These are phyloP conservation scores for Alloscopus bannaensis DNA, from an alignment of 2,888 invertebrate genomes.

Conservation along the genomic window DNA sequence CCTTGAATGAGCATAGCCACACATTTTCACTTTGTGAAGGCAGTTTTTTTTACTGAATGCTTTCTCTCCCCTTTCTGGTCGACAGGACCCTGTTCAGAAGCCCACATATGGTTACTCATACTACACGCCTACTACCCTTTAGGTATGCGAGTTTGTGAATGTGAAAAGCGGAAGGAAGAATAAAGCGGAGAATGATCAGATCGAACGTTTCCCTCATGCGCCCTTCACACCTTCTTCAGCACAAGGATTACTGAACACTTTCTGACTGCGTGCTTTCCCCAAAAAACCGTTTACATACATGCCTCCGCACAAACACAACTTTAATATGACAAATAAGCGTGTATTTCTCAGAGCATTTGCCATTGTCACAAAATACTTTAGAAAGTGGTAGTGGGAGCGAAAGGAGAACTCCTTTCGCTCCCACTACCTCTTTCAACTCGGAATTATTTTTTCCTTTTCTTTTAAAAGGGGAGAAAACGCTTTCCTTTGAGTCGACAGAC, in stretches of 20 bases:
- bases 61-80: neutral
- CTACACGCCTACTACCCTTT: neutral
- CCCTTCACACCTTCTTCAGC: conserved; percentile 25
- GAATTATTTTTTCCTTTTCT: neutral
- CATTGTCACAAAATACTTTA: no score
- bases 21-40: neutral
- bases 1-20: no score
- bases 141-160: neutral
- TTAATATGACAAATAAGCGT: no score
- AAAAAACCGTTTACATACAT: no score
- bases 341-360: no score
- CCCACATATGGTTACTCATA: neutral
- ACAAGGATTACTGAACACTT: conserved; percentile 24
- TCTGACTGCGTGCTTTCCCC: conserved; percentile 12
- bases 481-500: conserved; percentile 16
- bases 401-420: neutral
- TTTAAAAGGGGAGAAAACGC: neutral
- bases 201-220: conserved; percentile 39
- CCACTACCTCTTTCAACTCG: neutral
- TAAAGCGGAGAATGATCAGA: conserved; percentile 39
- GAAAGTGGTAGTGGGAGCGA: neutral
- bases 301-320: no score
- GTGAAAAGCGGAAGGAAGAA: conserved; percentile 24
- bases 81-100: no score
- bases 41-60: neutral